Conservation (phyloP, 2,888 invertebrate genomes). For the Glyphotaelius pellucidus region DNA sequence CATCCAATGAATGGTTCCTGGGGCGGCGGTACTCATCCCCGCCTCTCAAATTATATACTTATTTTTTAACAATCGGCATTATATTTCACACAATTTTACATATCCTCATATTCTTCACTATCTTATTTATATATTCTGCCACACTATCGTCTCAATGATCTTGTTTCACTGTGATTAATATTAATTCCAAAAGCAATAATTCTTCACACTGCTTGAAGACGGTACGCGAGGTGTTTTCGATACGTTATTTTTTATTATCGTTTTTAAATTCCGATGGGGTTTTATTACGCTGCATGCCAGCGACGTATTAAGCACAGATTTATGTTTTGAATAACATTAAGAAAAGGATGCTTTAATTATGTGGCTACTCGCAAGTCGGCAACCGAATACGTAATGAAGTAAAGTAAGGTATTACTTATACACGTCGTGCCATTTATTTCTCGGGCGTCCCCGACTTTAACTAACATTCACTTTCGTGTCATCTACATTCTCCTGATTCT, state of each 20-base stretch:
- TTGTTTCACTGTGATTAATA: conserved; percentile 7
- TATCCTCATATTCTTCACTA: neutral
- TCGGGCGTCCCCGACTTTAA: too few species aligned
- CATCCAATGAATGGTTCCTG: too few species aligned
- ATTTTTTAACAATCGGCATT: too few species aligned
- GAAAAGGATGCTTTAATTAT: neutral
- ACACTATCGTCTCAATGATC: conserved; percentile 25
- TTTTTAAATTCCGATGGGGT: neutral
- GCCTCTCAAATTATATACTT: too few species aligned
- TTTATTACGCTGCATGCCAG: neutral
- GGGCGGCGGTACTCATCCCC: too few species aligned
- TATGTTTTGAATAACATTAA: conserved; percentile 14
- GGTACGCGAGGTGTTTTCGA: neutral
- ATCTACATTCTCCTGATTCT: too few species aligned
- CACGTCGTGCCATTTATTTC: too few species aligned
- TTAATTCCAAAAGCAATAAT: neutral
- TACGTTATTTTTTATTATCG: neutral
- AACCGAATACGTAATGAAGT: neutral
- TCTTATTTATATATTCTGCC: conserved; percentile 6
- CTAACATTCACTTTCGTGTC: too few species aligned
- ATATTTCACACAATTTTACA: neutral
- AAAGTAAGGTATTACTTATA: neutral
- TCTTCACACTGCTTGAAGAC: conserved; percentile 26
- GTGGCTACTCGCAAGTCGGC: neutral
- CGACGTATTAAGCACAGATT: conserved; percentile 3